These are phyloP conservation scores for Ephydatia muelleri DNA, from an alignment of 37 sponge, comb jelly and placozoan species.

Conservation along the genomic window DNA sequence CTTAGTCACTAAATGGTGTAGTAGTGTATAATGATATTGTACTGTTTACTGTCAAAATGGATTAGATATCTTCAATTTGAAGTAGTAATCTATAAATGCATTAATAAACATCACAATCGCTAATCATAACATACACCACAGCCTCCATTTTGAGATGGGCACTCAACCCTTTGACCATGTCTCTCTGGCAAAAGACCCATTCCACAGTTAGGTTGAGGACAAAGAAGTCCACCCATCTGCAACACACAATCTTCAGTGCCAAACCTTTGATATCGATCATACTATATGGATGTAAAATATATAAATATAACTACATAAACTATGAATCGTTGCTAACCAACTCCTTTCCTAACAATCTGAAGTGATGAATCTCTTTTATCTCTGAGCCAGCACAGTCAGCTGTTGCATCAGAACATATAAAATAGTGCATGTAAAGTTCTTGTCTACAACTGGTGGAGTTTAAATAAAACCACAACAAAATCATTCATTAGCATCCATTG, in stretches of 20 bases:
- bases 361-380: slow-evolving; percentile 76
- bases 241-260: slow-evolving; percentile 84
- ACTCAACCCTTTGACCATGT: slow-evolving; percentile 44
- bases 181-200: slow-evolving; percentile 74
- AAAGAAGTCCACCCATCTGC: slow-evolving; percentile 88
- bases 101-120: neutral
- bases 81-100: too few relatives aligned
- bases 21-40: too few relatives aligned
- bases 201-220: slow-evolving; percentile 75
- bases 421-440: too few relatives aligned
- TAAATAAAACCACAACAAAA: too few relatives aligned
- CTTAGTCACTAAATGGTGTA: too few relatives aligned
- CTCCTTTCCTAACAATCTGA: slow-evolving; percentile 57
- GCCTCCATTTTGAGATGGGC: slow-evolving; percentile 38
- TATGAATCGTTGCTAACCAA: slow-evolving; percentile 20
- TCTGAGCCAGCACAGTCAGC: slow-evolving; percentile 66
- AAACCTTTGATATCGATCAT: slow-evolving; percentile 81
- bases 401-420: neutral
- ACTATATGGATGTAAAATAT: slow-evolving; percentile 36
- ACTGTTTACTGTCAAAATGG: too few relatives aligned
- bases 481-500: too few relatives aligned
- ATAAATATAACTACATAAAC: too few relatives aligned
- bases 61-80: too few relatives aligned
- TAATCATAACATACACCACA: slow-evolving; percentile 29
- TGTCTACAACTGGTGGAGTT: too few relatives aligned